Conservation (phyloP, 35 echinoderm and acorn worm genomes). For the Apostichopus parvimensis region DNA sequence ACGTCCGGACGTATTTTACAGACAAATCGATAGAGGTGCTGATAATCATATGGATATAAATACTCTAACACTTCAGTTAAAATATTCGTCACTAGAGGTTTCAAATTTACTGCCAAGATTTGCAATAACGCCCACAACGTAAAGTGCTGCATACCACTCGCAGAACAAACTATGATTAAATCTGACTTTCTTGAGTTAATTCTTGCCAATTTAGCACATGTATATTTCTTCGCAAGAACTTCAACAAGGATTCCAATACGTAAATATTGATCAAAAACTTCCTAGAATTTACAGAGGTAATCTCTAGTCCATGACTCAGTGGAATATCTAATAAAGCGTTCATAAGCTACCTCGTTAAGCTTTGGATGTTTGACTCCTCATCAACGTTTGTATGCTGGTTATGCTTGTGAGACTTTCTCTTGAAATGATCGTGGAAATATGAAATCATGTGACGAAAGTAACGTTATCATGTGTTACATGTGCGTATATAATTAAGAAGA, state of each 20-base stretch:
- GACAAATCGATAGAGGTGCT: conserved; percentile 1
- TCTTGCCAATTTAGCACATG: too few species aligned
- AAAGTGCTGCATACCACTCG: neutral
- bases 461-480: neutral
- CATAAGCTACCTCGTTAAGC: neutral
- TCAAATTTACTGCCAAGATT: neutral
- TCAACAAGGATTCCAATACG: too few species aligned
- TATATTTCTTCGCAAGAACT: too few species aligned
- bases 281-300: too few species aligned
- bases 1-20: neutral
- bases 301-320: neutral
- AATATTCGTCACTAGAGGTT: neutral
- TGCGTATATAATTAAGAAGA: neutral
- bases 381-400: neutral
- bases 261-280: too few species aligned
- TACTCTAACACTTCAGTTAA: neutral
- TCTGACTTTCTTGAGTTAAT: too few species aligned
- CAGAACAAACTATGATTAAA: too few species aligned
- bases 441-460: neutral
- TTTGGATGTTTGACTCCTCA: neutral
- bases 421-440: neutral
- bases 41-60: neutral
- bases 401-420: neutral
- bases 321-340: neutral
- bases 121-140: neutral